These are phyloP conservation scores for Ormyrus nitidulus DNA, from an alignment of 2,888 invertebrate genomes.

Conservation along the genomic window DNA sequence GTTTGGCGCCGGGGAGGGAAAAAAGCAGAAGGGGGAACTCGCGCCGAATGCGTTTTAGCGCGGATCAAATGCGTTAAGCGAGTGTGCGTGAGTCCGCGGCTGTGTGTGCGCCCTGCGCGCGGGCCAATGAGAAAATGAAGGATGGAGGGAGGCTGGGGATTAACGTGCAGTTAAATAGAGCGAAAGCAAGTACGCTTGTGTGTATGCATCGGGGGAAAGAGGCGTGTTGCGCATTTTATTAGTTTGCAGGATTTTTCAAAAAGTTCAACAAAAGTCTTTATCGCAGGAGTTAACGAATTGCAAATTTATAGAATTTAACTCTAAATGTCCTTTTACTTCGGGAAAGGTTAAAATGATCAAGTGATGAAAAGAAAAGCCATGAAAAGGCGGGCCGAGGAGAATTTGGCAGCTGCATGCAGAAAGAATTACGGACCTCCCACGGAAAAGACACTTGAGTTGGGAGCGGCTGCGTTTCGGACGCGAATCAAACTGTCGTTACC, in stretches of 20 bases:
- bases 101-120: slow-evolving; percentile 3
- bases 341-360: too few relatives aligned
- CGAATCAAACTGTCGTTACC: slow-evolving; percentile 32
- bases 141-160: slow-evolving; percentile 47
- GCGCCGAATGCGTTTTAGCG: slow-evolving; percentile 68
- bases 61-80: slow-evolving; percentile 73
- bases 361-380: too few relatives aligned
- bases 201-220: background rate
- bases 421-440: slow-evolving; percentile 17
- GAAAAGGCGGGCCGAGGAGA: background rate
- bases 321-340: too few relatives aligned
- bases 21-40: slow-evolving; percentile 53
- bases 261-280: too few relatives aligned
- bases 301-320: too few relatives aligned
- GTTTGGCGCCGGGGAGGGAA: slow-evolving; percentile 38
- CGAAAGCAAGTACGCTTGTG: slow-evolving; percentile 22
- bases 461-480: background rate
- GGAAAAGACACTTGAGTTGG: background rate
- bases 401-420: slow-evolving; percentile 19
- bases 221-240: slow-evolving; percentile 6
- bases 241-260: too few relatives aligned
- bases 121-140: slow-evolving; percentile 48
- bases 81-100: slow-evolving; percentile 30
- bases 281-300: too few relatives aligned
- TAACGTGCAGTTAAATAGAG: slow-evolving; percentile 55